A percentile compares a stretch with the other conserved stretches of the same genome.
phyloP scores from a whole-genome alignment of 2,113 vertebrate genomes.

The Ophthalmotilapia sp. region DNA sequence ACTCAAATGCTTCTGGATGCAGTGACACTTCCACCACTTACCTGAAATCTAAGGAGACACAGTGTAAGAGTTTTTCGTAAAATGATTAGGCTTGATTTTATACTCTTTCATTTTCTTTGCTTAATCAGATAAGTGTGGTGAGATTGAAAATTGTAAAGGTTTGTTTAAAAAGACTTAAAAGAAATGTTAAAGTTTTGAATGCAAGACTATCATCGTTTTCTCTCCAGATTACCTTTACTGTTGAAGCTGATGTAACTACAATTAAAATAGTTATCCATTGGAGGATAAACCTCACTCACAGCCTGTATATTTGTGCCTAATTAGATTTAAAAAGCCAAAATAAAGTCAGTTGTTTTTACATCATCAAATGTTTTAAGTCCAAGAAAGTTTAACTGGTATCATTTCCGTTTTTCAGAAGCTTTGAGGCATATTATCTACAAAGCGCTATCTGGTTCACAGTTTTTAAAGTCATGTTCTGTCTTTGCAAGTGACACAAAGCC shows the following conservation, averaged over 20 bases:
- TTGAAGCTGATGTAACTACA: background rate
- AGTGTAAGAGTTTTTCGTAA: background rate
- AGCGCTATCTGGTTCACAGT: background rate
- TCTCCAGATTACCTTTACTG: background rate
- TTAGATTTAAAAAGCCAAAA: background rate
- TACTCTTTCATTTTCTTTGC: background rate
- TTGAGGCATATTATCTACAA: background rate
- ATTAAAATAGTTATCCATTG: background rate
- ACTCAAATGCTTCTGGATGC: background rate
- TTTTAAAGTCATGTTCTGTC: conserved; percentile 29
- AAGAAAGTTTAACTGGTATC: background rate
- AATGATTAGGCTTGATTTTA: background rate
- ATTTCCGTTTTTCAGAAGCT: background rate
- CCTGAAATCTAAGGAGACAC: background rate
- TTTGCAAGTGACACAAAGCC: conserved; percentile 14
- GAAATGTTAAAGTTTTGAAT: background rate
- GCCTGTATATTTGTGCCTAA: background rate
- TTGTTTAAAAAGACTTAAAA: background rate
- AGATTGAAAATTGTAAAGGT: background rate
- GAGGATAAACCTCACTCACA: background rate
- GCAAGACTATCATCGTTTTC: background rate
- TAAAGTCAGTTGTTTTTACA: background rate
- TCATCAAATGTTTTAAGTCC: background rate
- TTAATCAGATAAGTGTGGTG: background rate
- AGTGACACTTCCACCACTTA: background rate